These are phyloP conservation scores for Engystomops pustulosus DNA, from an alignment of 2,113 vertebrate species.

Conservation along the genomic window DNA sequence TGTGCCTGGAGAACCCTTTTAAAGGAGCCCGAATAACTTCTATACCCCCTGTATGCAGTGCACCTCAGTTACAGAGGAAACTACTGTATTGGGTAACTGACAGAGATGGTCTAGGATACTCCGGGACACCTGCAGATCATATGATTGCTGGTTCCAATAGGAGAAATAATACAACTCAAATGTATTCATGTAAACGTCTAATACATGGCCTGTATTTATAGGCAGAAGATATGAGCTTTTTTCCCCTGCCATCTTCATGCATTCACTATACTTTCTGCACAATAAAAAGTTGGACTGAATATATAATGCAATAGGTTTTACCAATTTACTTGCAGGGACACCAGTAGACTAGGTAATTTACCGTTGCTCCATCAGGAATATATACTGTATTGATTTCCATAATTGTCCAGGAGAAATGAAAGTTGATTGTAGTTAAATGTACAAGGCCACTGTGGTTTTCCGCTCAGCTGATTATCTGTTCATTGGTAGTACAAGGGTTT, in stretches of 20 bases:
- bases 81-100: too few relatives aligned
- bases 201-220: too few relatives aligned
- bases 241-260: not conserved
- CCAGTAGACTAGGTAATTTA: slow-evolving; percentile 14
- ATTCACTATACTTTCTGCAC: not conserved
- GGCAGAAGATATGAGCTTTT: not conserved
- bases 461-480: slow-evolving; percentile 26
- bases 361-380: slow-evolving; percentile 14
- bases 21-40: too few relatives aligned
- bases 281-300: slow-evolving; percentile 14
- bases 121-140: too few relatives aligned
- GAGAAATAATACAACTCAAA: too few relatives aligned
- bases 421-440: slow-evolving; percentile 32
- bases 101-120: too few relatives aligned
- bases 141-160: too few relatives aligned
- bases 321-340: slow-evolving; percentile 28
- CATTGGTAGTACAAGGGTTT: slow-evolving; percentile 28
- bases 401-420: slow-evolving; percentile 26
- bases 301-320: not conserved
- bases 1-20: too few relatives aligned
- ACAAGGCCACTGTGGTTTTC: slow-evolving; percentile 23
- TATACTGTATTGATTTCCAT: slow-evolving; percentile 32
- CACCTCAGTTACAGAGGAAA: too few relatives aligned
- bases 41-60: too few relatives aligned
- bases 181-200: too few relatives aligned